Percentiles rank a stretch among this genome's conserved stretches.
Conservation (phyloP, 1,140 invertebrate genomes). For the Caenorhabditis tropicalis region DNA sequence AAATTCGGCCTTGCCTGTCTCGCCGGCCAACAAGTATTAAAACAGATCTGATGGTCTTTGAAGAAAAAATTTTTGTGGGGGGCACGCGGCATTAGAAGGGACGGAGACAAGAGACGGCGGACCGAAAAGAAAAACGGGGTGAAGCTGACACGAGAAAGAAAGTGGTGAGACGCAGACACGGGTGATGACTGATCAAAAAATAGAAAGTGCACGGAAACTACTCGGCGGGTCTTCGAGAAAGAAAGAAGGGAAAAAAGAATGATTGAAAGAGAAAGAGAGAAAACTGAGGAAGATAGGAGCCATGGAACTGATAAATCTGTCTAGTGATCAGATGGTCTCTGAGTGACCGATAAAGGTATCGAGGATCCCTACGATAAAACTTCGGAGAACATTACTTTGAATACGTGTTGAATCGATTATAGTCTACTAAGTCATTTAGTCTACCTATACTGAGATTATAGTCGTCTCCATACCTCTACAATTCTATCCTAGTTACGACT, state of each 20-base stretch:
- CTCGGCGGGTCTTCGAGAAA: constrained; percentile 18
- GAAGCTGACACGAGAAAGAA: not conserved
- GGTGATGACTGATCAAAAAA: constrained; percentile 8
- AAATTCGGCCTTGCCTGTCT: constrained; percentile 29
- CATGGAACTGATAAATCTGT: not conserved
- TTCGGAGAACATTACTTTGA: no score
- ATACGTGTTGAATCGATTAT: no score
- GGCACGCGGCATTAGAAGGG: not conserved
- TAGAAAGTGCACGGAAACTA: constrained; percentile 33
- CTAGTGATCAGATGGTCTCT: not conserved
- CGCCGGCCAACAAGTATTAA: not conserved
- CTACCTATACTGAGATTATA: no score
- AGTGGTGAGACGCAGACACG: constrained; percentile 1
- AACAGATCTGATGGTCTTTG: constrained; percentile 12
- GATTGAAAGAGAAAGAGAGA: not conserved
- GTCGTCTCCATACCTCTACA: no score
- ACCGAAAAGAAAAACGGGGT: constrained; percentile 9
- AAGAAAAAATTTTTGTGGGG: not conserved
- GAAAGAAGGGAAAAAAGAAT: no score
- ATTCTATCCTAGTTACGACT: no score
- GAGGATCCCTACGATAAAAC: not conserved
- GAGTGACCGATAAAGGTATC: not conserved
- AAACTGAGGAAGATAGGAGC: not conserved
- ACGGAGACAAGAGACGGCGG: constrained; percentile 11
- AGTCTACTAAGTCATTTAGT: no score